Conservation (phyloP, 2,797 vertebrate genomes). For the Novumbra hubbsi region DNA sequence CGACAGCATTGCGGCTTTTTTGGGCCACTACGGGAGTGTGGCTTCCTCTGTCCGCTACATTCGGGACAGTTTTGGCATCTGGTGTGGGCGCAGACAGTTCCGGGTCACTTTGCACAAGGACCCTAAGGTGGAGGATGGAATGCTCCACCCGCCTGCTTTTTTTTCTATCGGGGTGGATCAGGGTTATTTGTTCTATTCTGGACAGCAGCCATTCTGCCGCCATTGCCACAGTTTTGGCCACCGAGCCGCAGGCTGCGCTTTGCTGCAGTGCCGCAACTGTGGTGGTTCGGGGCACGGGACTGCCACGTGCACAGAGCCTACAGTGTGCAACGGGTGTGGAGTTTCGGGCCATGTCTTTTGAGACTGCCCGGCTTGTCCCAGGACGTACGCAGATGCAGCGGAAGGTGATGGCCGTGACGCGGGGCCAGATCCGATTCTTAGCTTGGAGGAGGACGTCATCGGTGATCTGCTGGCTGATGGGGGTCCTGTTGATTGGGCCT, state of each 20-base stretch:
- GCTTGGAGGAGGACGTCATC: not conserved
- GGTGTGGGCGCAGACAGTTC: not conserved
- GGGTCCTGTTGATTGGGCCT: not conserved
- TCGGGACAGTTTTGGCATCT: not conserved
- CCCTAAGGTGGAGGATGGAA: accelerated
- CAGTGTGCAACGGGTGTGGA: not conserved
- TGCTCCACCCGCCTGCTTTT: not conserved
- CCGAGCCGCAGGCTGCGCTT: not conserved
- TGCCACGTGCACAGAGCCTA: not conserved
- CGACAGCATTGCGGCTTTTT: not conserved
- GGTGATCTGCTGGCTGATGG: not conserved
- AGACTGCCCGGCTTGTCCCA: not conserved
- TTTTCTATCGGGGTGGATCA: conserved; percentile 4
- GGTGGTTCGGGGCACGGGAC: not conserved
- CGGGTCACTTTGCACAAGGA: not conserved
- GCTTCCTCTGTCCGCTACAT: not conserved
- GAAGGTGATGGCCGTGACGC: not conserved
- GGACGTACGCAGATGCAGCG: not conserved
- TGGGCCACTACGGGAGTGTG: not conserved
- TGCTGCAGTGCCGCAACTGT: not conserved
- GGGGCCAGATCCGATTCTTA: not conserved
- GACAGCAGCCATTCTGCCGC: conserved; percentile 15
- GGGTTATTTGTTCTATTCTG: not conserved
- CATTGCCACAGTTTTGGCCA: not conserved
- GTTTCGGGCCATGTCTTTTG: not conserved